A percentile compares a stretch with the other conserved stretches of the same genome.
Conservation (phyloP, 2,113 vertebrate species). For the Onychostoma macrolepis region DNA sequence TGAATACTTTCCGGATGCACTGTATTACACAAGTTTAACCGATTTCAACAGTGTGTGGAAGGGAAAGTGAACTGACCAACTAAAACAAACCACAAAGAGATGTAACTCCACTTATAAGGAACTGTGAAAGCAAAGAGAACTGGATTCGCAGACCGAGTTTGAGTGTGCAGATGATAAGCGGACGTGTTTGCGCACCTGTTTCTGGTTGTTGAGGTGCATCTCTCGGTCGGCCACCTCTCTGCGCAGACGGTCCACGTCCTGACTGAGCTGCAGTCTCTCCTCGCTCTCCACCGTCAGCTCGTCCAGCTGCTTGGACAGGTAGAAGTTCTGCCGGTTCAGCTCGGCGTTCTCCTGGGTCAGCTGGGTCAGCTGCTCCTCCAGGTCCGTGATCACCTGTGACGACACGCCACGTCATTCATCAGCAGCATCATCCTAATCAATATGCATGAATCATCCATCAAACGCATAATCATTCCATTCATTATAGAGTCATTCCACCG, state of each 20-base stretch:
- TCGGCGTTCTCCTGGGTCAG: constrained; percentile 96
- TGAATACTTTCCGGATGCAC: too few species aligned
- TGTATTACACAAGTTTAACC: too few species aligned
- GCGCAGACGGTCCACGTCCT: constrained; percentile 93
- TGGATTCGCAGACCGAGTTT: neutral
- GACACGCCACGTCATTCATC: neutral
- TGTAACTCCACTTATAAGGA: neutral
- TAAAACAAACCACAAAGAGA: neutral
- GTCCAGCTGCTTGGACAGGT: constrained; percentile 95
- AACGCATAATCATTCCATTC: neutral
- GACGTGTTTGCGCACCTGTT: constrained; percentile 78
- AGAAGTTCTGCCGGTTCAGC: constrained; percentile 98
- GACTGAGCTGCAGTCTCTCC: constrained; percentile 89
- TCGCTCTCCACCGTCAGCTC: constrained; percentile 90
- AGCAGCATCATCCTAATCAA: too few species aligned
- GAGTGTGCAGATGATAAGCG: neutral
- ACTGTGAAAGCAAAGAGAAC: neutral
- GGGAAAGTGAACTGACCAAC: neutral
- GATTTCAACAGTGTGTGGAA: too few species aligned
- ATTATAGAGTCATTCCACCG: neutral
- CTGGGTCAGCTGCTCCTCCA: constrained; percentile 97
- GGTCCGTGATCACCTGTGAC: constrained; percentile 92
- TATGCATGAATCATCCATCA: neutral
- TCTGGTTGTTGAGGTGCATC: constrained; percentile 99
- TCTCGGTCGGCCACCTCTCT: constrained; percentile 94